Evolutionary conservation across 2,888 invertebrate species (phyloP), one percentile per base, ranked within the genome.

Genomic region (Polydrusus tereticollis): DNA sequence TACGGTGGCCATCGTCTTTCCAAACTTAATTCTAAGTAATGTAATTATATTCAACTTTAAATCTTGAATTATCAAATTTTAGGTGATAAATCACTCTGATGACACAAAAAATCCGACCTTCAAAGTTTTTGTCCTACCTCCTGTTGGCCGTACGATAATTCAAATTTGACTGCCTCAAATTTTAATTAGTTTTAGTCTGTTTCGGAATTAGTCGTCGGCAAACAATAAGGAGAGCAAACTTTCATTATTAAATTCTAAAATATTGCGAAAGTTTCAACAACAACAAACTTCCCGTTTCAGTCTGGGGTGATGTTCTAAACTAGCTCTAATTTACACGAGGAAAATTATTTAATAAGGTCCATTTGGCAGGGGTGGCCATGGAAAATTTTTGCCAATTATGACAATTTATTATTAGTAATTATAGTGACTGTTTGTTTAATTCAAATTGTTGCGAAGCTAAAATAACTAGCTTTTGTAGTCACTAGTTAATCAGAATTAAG

Each of bases 241-340:
- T 66, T 57, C 58, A 58, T 66, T 66, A 58, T 58, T 66, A 58
- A 66, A 66, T 58, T 20, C 47, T 58, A 58, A 66, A 66, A 66
- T 66, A 66, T 58, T 43, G 58, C 57, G 33, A 29, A 66, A 66
- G 66, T 66, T 66, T 16, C 8, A 43, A n/a, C 57, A 43, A n/a
- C 57, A 43, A 57, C 41, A 55, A 65, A 65, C 55, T 65, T 65
- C 21, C 14, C 21, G 45, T 58, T 41, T 57, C n/a, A 38, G 23
- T 55, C 41, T 57, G 41, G n/a, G 38, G 23, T 65, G 36, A 58
- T 33, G 58, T 38, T 64, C 20, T 52, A 18, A 52, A 64, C 63
- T 38, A 52, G 50, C 21, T 63, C 16, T 18, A 64, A 52, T 64
- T 64, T 38, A 52, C 16, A 29, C 52, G 14, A 29, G 18, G 20